Evolutionary conservation across 2,888 invertebrate genomes (phyloP).

Genomic region (Nemotelus nigrinus): DNA sequence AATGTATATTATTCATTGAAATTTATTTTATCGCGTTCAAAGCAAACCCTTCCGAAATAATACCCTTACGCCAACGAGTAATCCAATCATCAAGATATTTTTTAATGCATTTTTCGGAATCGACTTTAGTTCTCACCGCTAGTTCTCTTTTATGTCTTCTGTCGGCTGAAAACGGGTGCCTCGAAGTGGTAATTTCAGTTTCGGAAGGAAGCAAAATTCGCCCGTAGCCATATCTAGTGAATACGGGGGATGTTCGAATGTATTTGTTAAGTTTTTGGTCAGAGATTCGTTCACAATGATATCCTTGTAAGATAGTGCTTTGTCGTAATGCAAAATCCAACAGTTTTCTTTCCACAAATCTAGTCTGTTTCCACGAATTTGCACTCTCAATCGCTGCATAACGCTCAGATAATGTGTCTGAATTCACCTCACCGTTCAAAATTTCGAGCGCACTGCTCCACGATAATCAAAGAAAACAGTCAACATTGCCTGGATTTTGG

Average conservation of each 20-base stretch:
- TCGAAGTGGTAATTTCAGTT: not conserved
- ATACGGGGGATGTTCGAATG: not conserved
- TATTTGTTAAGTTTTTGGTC: conserved; percentile 12
- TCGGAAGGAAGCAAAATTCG: conserved; percentile 1
- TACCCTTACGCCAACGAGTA: conserved; percentile 15
- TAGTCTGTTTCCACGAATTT: not conserved
- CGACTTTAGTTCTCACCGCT: not conserved
- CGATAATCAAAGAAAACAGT: too few species aligned
- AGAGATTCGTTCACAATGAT: not conserved
- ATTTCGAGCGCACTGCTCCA: too few species aligned
- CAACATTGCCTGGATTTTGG: too few species aligned
- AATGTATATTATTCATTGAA: conserved; percentile 4
- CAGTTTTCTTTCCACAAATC: not conserved
- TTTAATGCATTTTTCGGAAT: not conserved
- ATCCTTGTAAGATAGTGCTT: not conserved
- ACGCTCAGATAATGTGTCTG: too few species aligned
- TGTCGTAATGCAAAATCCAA: conserved; percentile 2
- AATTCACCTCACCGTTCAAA: too few species aligned
- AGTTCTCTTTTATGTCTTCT: not conserved
- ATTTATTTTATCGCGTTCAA: too few species aligned
- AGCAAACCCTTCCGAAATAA: not conserved
- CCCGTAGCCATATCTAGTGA: not conserved
- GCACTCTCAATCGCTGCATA: not conserved
- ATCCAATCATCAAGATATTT: conserved; percentile 7
- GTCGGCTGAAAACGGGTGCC: not conserved